Evolutionary conservation across 2,888 invertebrate genomes (phyloP), one percentile per base, ranked within the genome.

Genomic region (Thyatira batis): DNA sequence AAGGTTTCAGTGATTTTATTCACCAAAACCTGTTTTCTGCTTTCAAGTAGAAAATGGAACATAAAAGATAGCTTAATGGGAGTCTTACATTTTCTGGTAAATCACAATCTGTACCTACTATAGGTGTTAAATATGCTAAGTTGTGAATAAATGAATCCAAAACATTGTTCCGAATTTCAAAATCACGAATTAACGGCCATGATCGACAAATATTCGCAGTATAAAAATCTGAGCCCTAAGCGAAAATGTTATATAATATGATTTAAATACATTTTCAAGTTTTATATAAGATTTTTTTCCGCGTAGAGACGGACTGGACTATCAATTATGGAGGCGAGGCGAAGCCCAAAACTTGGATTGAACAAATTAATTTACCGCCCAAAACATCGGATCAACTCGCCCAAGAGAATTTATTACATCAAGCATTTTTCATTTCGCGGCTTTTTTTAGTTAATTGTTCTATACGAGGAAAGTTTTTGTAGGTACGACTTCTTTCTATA

Each of bases 351-450:
- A 17, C 45, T 55, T 49, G 13, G 46, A 33, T 33, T 46, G 50
- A 50, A 53, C 53, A 56, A 53, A 56, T 56, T 56, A 53, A 56
- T 56, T 56, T 53, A 51, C 50, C 56, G 33, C 28, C 50, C 50
- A 53, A 56, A 56, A 56, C 39, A 52, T 27, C 13, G 56, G 51
- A 53, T 56, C 46, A 53, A 56, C 52, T 53, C 44, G 46, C 33
- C 20, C 30, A 8, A 44, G 45, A 49, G 44, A 53, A 53, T 56
- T 53, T 56, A 53, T 56, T 50, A 53, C 45, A 39, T 39, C 10
- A 39, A 13, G 25, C 11, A 51, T 49, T 56, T 50, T 21, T 39
- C 48, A 45, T 53, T 51, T 48, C 20, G 27, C 13, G 23, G 27
- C 17, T 55, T 17, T 52, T 45, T 49, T 25, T 8, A 25, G 13